Evolutionary conservation across 1,140 invertebrate genomes (phyloP).

Genomic region (Drosophila sturtevanti): DNA sequence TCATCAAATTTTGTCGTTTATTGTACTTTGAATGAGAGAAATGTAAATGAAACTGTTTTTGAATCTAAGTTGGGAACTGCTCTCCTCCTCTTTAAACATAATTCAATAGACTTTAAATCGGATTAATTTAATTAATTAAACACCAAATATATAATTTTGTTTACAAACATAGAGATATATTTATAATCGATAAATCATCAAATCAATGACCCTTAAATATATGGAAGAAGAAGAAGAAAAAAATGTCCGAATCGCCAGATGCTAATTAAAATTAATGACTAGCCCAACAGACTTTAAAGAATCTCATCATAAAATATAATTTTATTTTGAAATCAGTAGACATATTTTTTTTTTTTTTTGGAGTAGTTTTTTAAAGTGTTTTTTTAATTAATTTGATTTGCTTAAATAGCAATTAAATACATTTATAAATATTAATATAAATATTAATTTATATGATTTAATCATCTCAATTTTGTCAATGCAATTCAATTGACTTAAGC

Average conservation of each 20-base stretch:
- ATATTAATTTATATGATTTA: slow-evolving; percentile 12
- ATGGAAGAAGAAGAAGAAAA: too few relatives aligned
- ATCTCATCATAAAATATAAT: background rate
- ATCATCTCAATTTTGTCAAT: background rate
- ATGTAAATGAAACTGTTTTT: background rate
- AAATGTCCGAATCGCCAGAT: background rate
- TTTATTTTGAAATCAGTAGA: background rate
- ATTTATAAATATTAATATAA: background rate
- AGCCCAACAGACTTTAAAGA: background rate
- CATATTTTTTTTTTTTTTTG: background rate
- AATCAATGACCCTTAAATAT: background rate
- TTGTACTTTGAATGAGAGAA: slow-evolving; percentile 37
- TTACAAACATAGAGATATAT: background rate
- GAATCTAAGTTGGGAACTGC: background rate
- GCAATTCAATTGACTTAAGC: slow-evolving; percentile 33
- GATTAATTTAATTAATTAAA: background rate
- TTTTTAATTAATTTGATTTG: background rate
- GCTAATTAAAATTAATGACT: background rate
- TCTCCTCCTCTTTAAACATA: background rate
- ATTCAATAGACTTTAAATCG: slow-evolving; percentile 1
- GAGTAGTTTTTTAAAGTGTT: background rate
- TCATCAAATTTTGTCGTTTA: slow-evolving; percentile 34
- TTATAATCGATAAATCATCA: background rate
- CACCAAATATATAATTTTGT: background rate
- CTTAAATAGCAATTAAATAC: background rate